Evolutionary conservation across 1,140 invertebrate species (phyloP).

Genomic region (Trichonephila clavipes): DNA sequence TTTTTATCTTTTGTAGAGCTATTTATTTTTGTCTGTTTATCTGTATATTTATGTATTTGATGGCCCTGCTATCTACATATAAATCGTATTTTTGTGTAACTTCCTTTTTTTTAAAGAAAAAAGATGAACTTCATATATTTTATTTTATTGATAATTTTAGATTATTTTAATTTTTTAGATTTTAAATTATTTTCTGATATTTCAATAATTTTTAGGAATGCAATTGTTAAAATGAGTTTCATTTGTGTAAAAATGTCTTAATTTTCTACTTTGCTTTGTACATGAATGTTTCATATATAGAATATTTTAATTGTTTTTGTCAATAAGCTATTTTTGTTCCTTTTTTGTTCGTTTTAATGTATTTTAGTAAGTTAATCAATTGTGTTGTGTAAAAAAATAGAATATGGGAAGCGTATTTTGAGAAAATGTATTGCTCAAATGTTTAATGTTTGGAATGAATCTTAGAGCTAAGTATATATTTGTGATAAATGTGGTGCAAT

Average conservation of each 20-base stretch:
- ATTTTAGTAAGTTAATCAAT: background rate
- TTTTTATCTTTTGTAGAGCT: conserved; percentile 60
- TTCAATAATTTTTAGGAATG: background rate
- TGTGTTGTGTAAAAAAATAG: background rate
- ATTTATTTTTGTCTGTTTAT: conserved; percentile 57
- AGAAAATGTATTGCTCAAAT: conserved; percentile 36
- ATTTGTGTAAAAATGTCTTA: no score
- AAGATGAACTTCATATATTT: background rate
- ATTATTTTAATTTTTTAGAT: background rate
- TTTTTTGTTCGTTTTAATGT: background rate
- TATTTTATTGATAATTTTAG: background rate
- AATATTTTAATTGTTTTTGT: background rate
- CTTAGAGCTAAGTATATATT: conserved; percentile 12
- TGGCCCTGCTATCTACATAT: background rate
- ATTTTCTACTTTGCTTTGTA: background rate
- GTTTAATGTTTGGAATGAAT: conserved; percentile 21
- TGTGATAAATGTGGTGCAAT: conserved; percentile 34
- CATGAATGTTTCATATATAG: background rate
- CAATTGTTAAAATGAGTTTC: no score
- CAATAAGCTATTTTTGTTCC: background rate
- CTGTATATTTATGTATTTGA: conserved; percentile 32
- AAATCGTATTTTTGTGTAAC: background rate
- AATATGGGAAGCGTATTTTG: conserved; percentile 3
- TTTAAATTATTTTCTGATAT: background rate
- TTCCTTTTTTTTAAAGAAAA: no score